Conservation (phyloP, 2,888 invertebrate species). For the Flexamia atlantica region DNA sequence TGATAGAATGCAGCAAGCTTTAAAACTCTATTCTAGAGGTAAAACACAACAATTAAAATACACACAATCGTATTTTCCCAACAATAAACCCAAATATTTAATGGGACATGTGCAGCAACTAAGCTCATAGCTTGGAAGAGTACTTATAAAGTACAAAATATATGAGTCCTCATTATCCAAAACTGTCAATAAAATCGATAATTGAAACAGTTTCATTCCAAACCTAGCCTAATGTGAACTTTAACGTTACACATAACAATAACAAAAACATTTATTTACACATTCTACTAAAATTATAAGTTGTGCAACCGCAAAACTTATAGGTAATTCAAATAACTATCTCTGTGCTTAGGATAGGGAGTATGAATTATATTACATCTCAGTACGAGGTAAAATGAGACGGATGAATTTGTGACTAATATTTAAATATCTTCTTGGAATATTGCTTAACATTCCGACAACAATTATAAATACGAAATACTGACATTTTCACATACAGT, state of each 20-base stretch:
- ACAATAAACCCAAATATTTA: neutral
- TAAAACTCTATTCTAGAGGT: slow-evolving; percentile 12
- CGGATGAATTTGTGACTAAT: neutral
- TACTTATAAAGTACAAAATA: slow-evolving; percentile 34
- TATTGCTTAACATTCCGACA: slow-evolving; percentile 31
- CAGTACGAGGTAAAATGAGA: neutral
- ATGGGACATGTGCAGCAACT: neutral
- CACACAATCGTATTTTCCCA: neutral
- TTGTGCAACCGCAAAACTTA: slow-evolving; percentile 10
- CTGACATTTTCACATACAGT: slow-evolving; percentile 42
- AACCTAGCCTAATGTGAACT: neutral
- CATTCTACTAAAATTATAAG: neutral
- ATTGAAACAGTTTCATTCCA: neutral
- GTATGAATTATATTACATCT: neutral
- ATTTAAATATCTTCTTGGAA: neutral
- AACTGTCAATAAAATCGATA: neutral
- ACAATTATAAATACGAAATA: slow-evolving; percentile 26
- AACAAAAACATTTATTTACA: slow-evolving; percentile 13
- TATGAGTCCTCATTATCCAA: neutral
- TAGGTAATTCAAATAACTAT: neutral
- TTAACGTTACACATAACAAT: neutral
- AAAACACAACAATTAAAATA: slow-evolving; percentile 11
- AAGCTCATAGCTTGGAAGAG: neutral
- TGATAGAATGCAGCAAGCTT: slow-evolving; percentile 20
- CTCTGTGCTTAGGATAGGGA: neutral